phyloP scores from a whole-genome alignment of 2,797 vertebrate species.

The Pangasius mekongensis region DNA sequence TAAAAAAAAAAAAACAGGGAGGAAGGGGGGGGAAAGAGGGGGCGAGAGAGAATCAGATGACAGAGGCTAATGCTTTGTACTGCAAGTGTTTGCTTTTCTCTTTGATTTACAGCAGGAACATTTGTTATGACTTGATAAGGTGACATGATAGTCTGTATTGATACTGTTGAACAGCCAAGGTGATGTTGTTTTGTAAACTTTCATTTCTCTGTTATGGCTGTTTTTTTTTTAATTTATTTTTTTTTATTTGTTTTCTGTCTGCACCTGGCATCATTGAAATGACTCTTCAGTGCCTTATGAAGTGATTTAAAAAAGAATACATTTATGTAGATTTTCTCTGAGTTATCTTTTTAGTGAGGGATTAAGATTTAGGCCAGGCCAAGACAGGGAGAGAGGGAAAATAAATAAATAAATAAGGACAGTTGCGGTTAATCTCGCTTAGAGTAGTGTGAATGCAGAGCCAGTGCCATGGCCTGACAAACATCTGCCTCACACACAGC shows the following conservation, averaged over 20 bases:
- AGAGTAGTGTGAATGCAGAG: conserved; percentile 69
- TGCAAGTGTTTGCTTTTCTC: conserved; percentile 41
- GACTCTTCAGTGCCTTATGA: conserved; percentile 27
- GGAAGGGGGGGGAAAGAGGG: background rate
- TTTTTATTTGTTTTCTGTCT: background rate
- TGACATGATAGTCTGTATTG: conserved; percentile 34
- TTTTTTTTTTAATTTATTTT: background rate
- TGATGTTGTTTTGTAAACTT: conserved; percentile 39
- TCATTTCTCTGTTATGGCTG: conserved; percentile 13
- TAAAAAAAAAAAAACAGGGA: conserved; percentile 20
- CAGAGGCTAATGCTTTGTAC: conserved; percentile 47
- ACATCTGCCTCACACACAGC: conserved; percentile 75
- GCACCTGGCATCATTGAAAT: conserved; percentile 34
- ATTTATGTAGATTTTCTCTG: background rate
- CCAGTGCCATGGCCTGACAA: conserved; percentile 71
- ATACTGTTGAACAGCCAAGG: conserved; percentile 24
- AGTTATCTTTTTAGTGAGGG: conserved; percentile 49
- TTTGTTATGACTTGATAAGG: conserved; percentile 40
- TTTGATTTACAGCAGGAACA: conserved; percentile 51
- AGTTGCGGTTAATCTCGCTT: conserved; percentile 72
- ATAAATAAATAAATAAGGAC: conserved; percentile 73
- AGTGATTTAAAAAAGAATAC: conserved; percentile 29
- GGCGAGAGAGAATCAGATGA: conserved; percentile 38
- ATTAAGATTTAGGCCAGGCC: conserved; percentile 69
- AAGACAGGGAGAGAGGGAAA: conserved; percentile 24